phyloP scores from a whole-genome alignment of 2,113 vertebrate species.

The Loxodonta africana region DNA sequence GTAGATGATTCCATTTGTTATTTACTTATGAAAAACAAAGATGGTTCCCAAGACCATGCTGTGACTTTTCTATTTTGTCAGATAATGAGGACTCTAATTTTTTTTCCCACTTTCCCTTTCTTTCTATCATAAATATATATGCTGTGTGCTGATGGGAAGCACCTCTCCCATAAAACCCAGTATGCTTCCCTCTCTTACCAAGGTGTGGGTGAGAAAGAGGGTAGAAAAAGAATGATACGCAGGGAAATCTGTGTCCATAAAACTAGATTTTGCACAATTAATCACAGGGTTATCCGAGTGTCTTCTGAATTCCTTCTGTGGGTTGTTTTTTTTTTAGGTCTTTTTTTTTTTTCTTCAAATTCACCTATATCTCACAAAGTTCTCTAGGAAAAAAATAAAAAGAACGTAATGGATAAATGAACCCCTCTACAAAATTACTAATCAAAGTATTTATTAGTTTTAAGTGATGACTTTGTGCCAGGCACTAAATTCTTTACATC shows the following conservation, averaged over 20 bases:
- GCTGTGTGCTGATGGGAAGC: background rate
- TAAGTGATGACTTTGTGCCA: background rate
- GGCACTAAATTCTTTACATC: background rate
- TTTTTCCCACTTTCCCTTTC: background rate
- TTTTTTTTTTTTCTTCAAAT: background rate
- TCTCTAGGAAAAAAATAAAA: background rate
- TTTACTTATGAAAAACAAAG: background rate
- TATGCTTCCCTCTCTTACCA: background rate
- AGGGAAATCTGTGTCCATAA: background rate
- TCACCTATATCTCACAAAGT: background rate
- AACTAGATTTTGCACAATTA: background rate
- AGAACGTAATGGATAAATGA: background rate
- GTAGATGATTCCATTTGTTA: background rate
- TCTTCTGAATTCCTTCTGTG: constrained; percentile 1
- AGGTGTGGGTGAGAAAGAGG: background rate
- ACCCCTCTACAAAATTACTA: background rate
- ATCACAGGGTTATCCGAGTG: background rate
- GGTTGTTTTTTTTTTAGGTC: too few relatives aligned
- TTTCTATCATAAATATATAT: background rate
- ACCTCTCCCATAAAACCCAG: background rate
- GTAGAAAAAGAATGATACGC: too few relatives aligned
- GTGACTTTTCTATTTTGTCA: background rate
- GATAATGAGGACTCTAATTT: background rate
- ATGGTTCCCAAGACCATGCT: background rate
- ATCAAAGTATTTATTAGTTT: background rate